Evolutionary conservation across 2,888 invertebrate species (phyloP).

Genomic region (Mimas tiliae): DNA sequence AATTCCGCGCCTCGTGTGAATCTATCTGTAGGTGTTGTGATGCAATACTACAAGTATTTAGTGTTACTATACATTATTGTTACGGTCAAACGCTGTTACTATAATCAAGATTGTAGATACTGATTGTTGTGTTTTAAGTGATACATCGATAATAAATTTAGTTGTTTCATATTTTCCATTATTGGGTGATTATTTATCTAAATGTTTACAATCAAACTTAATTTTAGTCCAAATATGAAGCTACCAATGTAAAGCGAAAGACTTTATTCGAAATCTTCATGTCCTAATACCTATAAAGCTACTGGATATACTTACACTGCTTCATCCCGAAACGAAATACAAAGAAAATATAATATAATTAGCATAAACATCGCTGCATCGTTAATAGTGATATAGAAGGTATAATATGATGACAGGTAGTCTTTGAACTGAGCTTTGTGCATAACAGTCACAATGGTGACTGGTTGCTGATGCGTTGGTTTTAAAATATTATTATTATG

Average conservation of each 20-base stretch:
- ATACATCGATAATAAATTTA: conserved; percentile 19
- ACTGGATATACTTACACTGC: too few species aligned
- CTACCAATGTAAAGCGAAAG: background rate
- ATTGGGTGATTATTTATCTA: too few species aligned
- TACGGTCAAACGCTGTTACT: conserved; percentile 26
- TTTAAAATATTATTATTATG: too few species aligned
- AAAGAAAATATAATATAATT: too few species aligned
- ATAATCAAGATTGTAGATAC: conserved; percentile 16
- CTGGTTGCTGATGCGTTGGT: too few species aligned
- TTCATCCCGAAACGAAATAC: too few species aligned
- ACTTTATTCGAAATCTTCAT: background rate
- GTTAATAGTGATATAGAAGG: too few species aligned
- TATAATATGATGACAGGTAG: too few species aligned
- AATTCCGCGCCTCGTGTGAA: conserved; percentile 15
- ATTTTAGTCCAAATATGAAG: background rate
- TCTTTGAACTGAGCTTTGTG: too few species aligned
- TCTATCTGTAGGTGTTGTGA: conserved; percentile 22
- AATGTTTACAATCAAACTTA: too few species aligned
- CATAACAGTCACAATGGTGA: background rate
- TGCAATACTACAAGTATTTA: conserved; percentile 20
- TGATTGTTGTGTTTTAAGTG: conserved; percentile 33
- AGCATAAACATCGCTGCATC: too few species aligned
- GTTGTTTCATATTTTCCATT: background rate
- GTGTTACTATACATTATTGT: conserved; percentile 24
- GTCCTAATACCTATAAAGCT: too few species aligned